These are phyloP conservation scores for Macrosoma leucophasiata DNA, from an alignment of 2,888 invertebrate genomes.

Conservation along the genomic window DNA sequence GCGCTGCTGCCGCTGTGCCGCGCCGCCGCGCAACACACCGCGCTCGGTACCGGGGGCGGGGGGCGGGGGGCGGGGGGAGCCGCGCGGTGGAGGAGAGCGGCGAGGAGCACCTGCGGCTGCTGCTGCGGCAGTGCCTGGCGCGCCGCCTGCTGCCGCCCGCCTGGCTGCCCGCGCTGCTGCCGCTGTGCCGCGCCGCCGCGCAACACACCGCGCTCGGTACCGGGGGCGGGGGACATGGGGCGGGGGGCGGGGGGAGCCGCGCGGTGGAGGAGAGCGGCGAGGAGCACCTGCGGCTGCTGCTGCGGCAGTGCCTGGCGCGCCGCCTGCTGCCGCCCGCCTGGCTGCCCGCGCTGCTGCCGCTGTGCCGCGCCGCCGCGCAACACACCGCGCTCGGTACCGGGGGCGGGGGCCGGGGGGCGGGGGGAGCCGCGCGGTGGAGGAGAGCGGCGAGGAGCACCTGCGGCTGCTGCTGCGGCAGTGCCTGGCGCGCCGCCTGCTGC, in stretches of 20 bases:
- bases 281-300: constrained; percentile 54
- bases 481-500: constrained; percentile 82
- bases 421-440: constrained; percentile 40
- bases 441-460: constrained; percentile 62
- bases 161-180: constrained; percentile 87
- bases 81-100: constrained; percentile 59
- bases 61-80: background rate
- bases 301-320: constrained; percentile 82
- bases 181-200: constrained; percentile 86
- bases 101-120: constrained; percentile 51
- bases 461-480: constrained; percentile 76
- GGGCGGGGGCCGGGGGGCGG: constrained; percentile 2
- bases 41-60: constrained; percentile 87
- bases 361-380: constrained; percentile 87
- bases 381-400: constrained; percentile 83
- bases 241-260: constrained; percentile 18
- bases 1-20: constrained; percentile 85
- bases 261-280: constrained; percentile 58
- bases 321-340: constrained; percentile 85
- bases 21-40: constrained; percentile 86
- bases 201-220: constrained; percentile 88
- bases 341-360: constrained; percentile 84
- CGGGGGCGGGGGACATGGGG: too few species aligned
- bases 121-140: constrained; percentile 81
- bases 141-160: constrained; percentile 81